Evolutionary conservation across 2,113 vertebrate genomes (phyloP), one percentile per base, ranked within the genome.

Genomic region (Platichthys stellatus): DNA sequence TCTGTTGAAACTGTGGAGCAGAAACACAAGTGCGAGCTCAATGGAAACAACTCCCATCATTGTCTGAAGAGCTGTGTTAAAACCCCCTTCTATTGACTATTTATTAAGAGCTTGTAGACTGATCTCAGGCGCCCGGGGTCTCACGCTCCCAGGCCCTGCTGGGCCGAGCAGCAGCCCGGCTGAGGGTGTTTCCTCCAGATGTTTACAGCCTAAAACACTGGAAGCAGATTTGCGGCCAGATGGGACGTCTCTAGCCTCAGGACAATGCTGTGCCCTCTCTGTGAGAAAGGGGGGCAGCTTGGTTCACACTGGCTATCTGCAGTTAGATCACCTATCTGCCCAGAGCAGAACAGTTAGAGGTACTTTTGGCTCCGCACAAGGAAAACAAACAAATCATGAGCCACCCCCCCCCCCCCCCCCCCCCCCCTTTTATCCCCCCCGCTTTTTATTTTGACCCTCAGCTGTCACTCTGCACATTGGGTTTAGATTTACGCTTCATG

Each of bases 261-360:
- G 40, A 43, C 40, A 43, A 43, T 83, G 66, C 81, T 76, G 28
- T 47, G 72, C 31, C 61, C 51, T 75, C 67, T 68, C 66, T 85
- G 85, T 83, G 86, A 90, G 81, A 66, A 77, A 69, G 62, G 47
- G 78, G 78, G 28, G 70, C 69, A 60, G 76, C 23, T 69, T 63
- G 76, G 76, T 90, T 93, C 88, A 78, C 90, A 91, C 74, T 67
- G 66, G 13, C 43, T 90, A 92, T 90, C 90, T 76, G 65, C 59
- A 17, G 61, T 6, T 4, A 58, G 74, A 87, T 91, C 86, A 66
- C 77, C 68, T 80, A 76, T 87, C 83, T 75, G 78, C 14, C 45
- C 65, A 3, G 11, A 3, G 23, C 86, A 79, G 61, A 43, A 0
- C 70, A 18, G 74, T 77, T 80, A 49, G 28, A 78, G 31, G 61